phyloP scores from a whole-genome alignment of 2,113 vertebrate genomes.

The Psophia crepitans region DNA sequence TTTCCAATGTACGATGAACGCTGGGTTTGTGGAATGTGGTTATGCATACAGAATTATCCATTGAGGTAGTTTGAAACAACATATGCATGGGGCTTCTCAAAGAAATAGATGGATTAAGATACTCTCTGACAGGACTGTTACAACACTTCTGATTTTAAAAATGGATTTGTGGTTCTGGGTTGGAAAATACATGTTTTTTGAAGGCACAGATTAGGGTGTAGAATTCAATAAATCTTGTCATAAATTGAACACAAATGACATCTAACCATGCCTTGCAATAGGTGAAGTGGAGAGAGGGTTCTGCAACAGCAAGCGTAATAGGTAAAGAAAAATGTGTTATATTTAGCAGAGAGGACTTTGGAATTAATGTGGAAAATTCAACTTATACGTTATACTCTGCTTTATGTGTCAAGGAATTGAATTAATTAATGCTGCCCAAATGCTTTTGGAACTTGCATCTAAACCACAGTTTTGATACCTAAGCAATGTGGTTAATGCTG shows the following conservation, averaged over 20 bases:
- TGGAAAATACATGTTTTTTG: not conserved
- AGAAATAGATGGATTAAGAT: constrained; percentile 41
- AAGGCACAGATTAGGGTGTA: not conserved
- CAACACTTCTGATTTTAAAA: not conserved
- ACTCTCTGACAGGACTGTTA: not conserved
- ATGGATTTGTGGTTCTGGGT: not conserved
- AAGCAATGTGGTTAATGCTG: not conserved
- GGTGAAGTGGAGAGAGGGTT: not conserved
- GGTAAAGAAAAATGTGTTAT: not conserved
- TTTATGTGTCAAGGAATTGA: not conserved
- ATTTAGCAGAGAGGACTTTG: not conserved
- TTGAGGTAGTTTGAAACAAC: constrained; percentile 20
- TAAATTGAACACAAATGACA: not conserved
- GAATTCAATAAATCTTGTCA: not conserved
- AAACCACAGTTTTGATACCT: not conserved
- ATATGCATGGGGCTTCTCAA: not conserved
- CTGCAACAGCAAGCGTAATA: not conserved
- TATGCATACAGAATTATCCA: not conserved
- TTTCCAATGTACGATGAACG: not conserved
- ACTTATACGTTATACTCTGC: not conserved
- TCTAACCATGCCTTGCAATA: not conserved
- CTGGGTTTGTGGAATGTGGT: not conserved
- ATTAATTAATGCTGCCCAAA: not conserved
- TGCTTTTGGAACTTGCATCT: not conserved
- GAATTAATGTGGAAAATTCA: not conserved